Evolutionary conservation across 2,113 vertebrate species (phyloP).

Genomic region (Vulpes ferrilata): DNA sequence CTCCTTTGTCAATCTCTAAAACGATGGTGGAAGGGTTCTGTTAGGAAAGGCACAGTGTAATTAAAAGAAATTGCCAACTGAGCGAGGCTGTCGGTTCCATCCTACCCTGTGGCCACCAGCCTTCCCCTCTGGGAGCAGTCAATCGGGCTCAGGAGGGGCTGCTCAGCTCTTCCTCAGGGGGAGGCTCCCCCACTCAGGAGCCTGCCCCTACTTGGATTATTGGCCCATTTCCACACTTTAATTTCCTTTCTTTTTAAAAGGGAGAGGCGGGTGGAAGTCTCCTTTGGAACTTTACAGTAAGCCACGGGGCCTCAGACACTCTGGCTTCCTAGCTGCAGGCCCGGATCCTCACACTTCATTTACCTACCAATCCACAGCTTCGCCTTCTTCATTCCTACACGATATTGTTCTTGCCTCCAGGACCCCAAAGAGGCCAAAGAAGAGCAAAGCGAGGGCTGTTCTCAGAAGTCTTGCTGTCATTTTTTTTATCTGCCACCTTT

Average conservation of each 20-base stretch:
- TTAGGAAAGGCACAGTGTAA: background rate
- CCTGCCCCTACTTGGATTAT: background rate
- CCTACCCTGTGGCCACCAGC: background rate
- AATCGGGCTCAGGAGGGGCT: background rate
- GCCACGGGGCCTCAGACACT: no score
- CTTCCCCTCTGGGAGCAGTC: background rate
- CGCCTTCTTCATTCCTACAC: constrained; percentile 93
- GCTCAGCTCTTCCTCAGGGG: background rate
- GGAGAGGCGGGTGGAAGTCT: background rate
- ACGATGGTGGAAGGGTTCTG: background rate
- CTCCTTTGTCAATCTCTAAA: background rate
- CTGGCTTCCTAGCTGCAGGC: background rate
- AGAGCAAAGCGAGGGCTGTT: constrained; percentile 64
- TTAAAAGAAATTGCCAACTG: background rate
- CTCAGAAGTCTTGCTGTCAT: constrained; percentile 77
- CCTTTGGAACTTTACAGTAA: background rate
- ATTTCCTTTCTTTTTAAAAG: background rate
- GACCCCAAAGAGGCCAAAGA: constrained; percentile 52
- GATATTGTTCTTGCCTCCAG: constrained; percentile 87
- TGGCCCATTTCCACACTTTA: background rate
- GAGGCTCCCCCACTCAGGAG: background rate
- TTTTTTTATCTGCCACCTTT: constrained; percentile 16
- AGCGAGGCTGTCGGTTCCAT: background rate
- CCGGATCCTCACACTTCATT: background rate
- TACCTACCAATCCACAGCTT: constrained; percentile 96